Percentiles rank a stretch among this genome's conserved stretches.
Conservation (phyloP, 2,888 invertebrate species). For the Dione vanillae region DNA sequence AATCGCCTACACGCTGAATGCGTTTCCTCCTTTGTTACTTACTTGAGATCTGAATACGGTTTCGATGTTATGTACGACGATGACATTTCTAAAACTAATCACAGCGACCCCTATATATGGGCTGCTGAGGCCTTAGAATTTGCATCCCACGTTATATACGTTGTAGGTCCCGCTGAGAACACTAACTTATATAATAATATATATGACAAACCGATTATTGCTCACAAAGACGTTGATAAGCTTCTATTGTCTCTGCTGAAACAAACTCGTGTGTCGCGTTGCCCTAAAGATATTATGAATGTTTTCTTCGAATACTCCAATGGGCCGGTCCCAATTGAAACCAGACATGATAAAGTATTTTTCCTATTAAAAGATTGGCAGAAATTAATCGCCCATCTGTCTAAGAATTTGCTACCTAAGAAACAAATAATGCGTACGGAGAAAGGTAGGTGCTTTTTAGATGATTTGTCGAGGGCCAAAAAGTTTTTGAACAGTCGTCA, state of each 20-base stretch:
- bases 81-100: slow-evolving; percentile 65
- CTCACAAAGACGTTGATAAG: slow-evolving; percentile 65
- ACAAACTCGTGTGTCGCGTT: slow-evolving; percentile 53
- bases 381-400: slow-evolving; percentile 70
- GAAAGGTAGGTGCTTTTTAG: slow-evolving; percentile 70
- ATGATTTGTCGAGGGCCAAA: slow-evolving; percentile 71
- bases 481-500: slow-evolving; percentile 63
- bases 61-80: slow-evolving; percentile 72
- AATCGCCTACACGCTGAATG: slow-evolving; percentile 74
- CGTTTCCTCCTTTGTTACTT: slow-evolving; percentile 67
- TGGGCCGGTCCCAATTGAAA: slow-evolving; percentile 66
- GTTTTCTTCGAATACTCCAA: slow-evolving; percentile 74
- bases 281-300: slow-evolving; percentile 66
- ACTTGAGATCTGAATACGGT: slow-evolving; percentile 71
- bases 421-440: slow-evolving; percentile 71
- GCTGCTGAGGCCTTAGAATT: slow-evolving; percentile 66
- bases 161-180: slow-evolving; percentile 70
- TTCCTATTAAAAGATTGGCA: slow-evolving; percentile 73
- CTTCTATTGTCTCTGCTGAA: slow-evolving; percentile 64
- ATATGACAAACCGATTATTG: slow-evolving; percentile 72
- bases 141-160: slow-evolving; percentile 68
- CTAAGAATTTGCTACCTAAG: slow-evolving; percentile 71
- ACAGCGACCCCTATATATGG: slow-evolving; percentile 74
- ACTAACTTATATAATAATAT: slow-evolving; percentile 66
- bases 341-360: slow-evolving; percentile 62